Evolutionary conservation across 2,113 vertebrate species (phyloP).

Genomic region (Orcinus orca): DNA sequence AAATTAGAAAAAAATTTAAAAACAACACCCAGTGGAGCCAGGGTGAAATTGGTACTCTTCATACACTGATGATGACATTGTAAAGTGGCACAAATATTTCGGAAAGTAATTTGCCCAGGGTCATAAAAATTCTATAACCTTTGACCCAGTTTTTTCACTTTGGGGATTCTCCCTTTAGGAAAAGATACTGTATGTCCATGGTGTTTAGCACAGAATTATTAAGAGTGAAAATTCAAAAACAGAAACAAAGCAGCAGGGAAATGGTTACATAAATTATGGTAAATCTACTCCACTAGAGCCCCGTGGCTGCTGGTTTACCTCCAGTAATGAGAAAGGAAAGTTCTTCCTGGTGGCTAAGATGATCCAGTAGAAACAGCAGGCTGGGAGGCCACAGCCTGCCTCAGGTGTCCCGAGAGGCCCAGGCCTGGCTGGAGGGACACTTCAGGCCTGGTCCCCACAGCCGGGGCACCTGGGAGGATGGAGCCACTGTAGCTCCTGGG

Average conservation of each 20-base stretch:
- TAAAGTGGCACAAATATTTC: not conserved
- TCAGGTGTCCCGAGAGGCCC: not conserved
- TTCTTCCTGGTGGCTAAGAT: not conserved
- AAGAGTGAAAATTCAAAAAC: not conserved
- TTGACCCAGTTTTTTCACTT: not conserved
- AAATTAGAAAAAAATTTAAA: not conserved
- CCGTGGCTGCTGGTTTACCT: accelerated
- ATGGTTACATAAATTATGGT: not conserved
- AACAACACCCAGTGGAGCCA: not conserved
- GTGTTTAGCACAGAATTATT: not conserved
- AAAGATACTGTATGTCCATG: not conserved
- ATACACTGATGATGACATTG: not conserved
- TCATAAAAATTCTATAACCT: not conserved
- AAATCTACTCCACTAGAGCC: not conserved
- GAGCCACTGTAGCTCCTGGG: not conserved
- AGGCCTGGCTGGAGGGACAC: not conserved
- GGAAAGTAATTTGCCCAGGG: not conserved
- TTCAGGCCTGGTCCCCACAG: not conserved
- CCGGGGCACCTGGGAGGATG: not conserved
- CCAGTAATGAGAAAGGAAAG: not conserved
- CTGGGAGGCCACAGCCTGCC: not conserved
- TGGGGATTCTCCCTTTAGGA: not conserved
- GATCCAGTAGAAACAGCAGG: not conserved
- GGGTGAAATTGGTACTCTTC: not conserved
- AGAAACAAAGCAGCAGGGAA: not conserved